Base-by-base conservation (phyloP, 2,797 vertebrate genomes). In the Argentina silus region DNA sequence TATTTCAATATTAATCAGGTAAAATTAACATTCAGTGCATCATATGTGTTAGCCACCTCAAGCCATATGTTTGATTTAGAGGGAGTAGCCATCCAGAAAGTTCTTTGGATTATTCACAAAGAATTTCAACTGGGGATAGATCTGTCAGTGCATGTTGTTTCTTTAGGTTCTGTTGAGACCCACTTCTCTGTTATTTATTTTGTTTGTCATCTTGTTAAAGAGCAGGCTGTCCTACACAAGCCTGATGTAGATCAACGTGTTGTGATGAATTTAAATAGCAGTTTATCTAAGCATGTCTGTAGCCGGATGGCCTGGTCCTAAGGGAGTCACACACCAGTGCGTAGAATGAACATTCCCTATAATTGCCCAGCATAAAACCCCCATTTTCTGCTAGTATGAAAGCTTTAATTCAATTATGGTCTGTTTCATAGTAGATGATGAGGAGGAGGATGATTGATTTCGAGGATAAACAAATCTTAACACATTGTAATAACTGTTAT, bases 321-420 rank as follows among this genome's bases (percentile, higher is more conserved):
- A 80, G 82, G 75, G 88, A 88, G 77, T 76, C 80, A 75, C 78
- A 83, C 85, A 85, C 68, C 81, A 78, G 73, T 81, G 78, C 72
- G 56, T 69, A 85, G 72, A 79, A 74, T 80, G 79, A 89, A 88
- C 81, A 62, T 78, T 76, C 67, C 75, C 79, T 72, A 79, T 86
- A 84, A 88, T 83, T 83, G 47, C 74, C 64, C 64, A 71, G 79
- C 75, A 74, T 55, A 57, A 21, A 14, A 66, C 67, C 55, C 21
- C 2, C 64, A 65, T 63, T 44, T 61, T 36, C 48, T 44, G 62
- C 36, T 17, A 77, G 76, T 79, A 70, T 75, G 65, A 86, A 79
- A 81, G 45, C 65, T 62, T 70, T 77, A 59, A 85, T 84, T 87
- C 43, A 83, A 80, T 87, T 79, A 78, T 50, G 51, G 66, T 63